Percentiles rank a stretch among this genome's conserved stretches.
phyloP scores from a whole-genome alignment of 2,888 invertebrate genomes.

The Coenonympha glycerion region DNA sequence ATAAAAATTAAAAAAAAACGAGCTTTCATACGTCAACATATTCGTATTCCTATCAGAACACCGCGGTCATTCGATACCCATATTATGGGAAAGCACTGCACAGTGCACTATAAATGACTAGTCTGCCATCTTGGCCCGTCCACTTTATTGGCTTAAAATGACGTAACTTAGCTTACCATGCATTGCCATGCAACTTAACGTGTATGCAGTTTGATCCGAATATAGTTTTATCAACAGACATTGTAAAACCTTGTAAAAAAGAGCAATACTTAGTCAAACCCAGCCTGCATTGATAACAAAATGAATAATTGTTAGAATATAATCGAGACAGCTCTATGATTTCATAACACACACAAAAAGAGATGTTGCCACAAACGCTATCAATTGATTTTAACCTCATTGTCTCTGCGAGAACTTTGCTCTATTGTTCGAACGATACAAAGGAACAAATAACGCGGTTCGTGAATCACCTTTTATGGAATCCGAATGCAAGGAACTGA shows the following conservation, averaged over 20 bases:
- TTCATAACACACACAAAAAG: constrained; percentile 6
- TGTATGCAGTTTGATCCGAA: no score
- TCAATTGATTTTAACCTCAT: constrained; percentile 14
- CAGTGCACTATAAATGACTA: no score
- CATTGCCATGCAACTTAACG: no score
- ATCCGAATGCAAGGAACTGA: constrained; percentile 21
- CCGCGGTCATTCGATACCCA: no score
- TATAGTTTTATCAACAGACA: no score
- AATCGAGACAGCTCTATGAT: not conserved
- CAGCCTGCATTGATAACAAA: not conserved
- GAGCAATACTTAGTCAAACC: not conserved
- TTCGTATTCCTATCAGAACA: no score
- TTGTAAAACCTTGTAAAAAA: not conserved
- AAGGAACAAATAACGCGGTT: constrained; percentile 24
- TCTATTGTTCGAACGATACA: constrained; percentile 30
- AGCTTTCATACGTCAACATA: no score
- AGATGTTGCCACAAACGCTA: not conserved
- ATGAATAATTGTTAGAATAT: not conserved
- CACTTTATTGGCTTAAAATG: no score
- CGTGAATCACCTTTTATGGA: constrained; percentile 29
- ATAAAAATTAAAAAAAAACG: no score
- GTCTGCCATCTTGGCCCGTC: no score
- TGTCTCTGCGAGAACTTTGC: constrained; percentile 17
- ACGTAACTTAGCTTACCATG: no score
- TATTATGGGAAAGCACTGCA: no score